phyloP scores from a whole-genome alignment of 2,113 vertebrate species.

The Haplochromis burtoni region DNA sequence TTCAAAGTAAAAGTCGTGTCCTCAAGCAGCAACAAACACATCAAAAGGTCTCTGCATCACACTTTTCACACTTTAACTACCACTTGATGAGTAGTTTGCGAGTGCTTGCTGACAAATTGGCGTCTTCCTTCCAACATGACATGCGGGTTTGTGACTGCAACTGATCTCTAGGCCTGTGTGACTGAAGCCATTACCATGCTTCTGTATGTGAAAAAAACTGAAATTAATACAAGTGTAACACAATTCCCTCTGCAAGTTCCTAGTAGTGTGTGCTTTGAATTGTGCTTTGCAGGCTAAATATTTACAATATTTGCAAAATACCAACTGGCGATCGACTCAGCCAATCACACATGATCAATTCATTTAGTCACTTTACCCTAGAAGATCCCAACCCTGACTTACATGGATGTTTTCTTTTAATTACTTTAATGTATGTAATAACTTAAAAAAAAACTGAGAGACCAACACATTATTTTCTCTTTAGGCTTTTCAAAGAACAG shows the following conservation, averaged over 20 bases:
- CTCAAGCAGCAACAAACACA: neutral
- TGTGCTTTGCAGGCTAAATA: neutral
- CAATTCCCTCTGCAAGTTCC: neutral
- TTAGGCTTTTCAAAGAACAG: neutral
- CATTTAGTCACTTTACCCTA: neutral
- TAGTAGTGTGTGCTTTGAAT: neutral
- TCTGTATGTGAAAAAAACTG: neutral
- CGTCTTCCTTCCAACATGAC: neutral
- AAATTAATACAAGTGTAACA: neutral
- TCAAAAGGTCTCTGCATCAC: neutral
- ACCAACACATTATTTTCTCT: neutral
- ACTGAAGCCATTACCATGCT: neutral
- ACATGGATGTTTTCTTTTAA: neutral
- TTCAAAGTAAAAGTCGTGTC: neutral
- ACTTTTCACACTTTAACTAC: neutral
- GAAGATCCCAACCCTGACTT: neutral
- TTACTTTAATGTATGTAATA: neutral
- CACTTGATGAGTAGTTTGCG: neutral
- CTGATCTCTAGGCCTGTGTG: neutral
- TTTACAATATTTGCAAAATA: neutral
- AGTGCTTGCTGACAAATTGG: neutral
- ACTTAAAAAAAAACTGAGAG: neutral
- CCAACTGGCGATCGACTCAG: neutral
- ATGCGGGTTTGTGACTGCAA: neutral
- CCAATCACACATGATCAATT: neutral